These are phyloP conservation scores for Temnothorax rugatulus DNA, from an alignment of 2,888 invertebrate species.

Conservation along the genomic window DNA sequence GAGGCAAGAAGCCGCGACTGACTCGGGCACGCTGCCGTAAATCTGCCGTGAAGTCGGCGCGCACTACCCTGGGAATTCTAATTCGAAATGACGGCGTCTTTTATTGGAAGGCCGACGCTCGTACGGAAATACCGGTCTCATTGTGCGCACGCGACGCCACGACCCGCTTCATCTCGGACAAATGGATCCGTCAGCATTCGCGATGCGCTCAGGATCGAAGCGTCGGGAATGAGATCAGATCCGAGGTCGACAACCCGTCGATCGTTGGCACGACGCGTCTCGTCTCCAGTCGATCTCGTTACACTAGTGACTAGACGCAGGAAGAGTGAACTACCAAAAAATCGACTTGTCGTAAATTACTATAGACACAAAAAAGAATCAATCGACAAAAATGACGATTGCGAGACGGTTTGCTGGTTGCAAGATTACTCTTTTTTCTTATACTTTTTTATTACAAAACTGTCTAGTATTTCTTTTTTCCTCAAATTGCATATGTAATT, in stretches of 20 bases:
- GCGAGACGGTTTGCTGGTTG: neutral
- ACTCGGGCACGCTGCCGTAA: slow-evolving; percentile 52
- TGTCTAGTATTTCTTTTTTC: neutral
- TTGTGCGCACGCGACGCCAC: slow-evolving; percentile 57
- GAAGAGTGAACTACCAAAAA: neutral
- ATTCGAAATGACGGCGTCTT: slow-evolving; percentile 65
- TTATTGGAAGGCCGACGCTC: slow-evolving; percentile 56
- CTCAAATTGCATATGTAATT: neutral
- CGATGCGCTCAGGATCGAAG: slow-evolving; percentile 18
- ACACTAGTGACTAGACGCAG: neutral
- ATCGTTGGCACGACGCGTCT: slow-evolving; percentile 15
- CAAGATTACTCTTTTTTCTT: neutral
- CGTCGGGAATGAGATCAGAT: slow-evolving; percentile 31
- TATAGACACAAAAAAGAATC: neutral
- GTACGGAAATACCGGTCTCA: slow-evolving; percentile 62
- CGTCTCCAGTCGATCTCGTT: neutral
- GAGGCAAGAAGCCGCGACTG: slow-evolving; percentile 37
- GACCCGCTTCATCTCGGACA: slow-evolving; percentile 54
- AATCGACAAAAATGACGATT: neutral
- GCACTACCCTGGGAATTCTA: slow-evolving; percentile 61
- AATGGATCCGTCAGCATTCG: slow-evolving; percentile 65
- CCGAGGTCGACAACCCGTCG: slow-evolving; percentile 36
- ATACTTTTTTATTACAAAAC: neutral
- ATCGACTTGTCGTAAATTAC: neutral
- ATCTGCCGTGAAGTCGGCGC: slow-evolving; percentile 58